A percentile compares a stretch with the other conserved stretches of the same genome.
These are phyloP conservation scores for Pteropus alecto DNA, from an alignment of 2,113 vertebrate species.

Conservation along the genomic window DNA sequence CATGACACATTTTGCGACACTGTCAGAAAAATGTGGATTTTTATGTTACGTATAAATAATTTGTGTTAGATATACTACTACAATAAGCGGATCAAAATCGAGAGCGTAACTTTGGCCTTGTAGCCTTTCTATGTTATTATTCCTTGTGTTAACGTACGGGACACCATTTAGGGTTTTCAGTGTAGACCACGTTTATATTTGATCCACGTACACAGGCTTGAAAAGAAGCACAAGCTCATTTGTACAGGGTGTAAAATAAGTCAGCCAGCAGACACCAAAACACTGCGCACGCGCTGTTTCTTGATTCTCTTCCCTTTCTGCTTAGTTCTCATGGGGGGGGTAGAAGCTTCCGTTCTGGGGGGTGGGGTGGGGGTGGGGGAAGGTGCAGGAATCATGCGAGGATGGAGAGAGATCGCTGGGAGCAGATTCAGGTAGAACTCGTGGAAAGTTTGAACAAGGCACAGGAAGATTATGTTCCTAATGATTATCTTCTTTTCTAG, in stretches of 20 bases:
- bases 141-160: neutral
- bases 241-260: conserved; percentile 54
- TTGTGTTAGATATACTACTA: neutral
- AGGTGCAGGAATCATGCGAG: neutral
- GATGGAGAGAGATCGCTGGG: neutral
- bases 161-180: neutral
- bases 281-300: conserved; percentile 25
- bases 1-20: neutral
- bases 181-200: neutral
- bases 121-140: neutral
- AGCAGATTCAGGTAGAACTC: neutral
- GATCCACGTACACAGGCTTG: neutral
- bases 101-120: neutral
- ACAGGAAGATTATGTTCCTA: neutral
- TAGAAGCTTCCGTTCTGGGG: neutral
- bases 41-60: neutral
- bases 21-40: conserved; percentile 22
- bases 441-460: neutral
- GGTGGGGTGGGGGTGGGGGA: too few species aligned
- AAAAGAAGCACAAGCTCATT: conserved; percentile 39
- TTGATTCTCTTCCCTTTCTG: conserved; percentile 30
- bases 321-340: conserved; percentile 13
- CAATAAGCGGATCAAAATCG: neutral
- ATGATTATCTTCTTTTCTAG: neutral
- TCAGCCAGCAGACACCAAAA: conserved; percentile 44